Base-by-base conservation (phyloP, 2,797 vertebrate species). In the Lindbergichthys nudifrons region DNA sequence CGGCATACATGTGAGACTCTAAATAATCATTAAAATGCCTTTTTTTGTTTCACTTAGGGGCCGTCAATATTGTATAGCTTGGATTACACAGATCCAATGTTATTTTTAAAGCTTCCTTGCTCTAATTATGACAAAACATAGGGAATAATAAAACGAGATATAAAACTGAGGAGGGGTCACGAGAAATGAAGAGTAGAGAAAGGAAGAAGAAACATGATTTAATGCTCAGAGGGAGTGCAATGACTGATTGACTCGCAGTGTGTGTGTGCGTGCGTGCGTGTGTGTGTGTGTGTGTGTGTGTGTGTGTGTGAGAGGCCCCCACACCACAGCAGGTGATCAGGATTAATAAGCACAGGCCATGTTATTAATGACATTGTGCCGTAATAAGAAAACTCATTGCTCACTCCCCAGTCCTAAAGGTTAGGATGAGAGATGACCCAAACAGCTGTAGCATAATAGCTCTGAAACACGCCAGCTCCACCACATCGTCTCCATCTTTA, bases 351-450 rank as follows among this genome's bases (percentile, higher is more conserved):
- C 79, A 70, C 69, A 75, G 87, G 79, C 87, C 60, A 15, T 63
- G 85, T 91, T 93, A 94, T 93, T 93, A 92, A 93, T 93, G 91
- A 77, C 60, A n/a, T 82, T 77, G 81, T 82, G 85, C 81, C 84
- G 82, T 88, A 91, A 92, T 91, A 87, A 88, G 88, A 92, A 82
- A 90, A 90, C 81, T 86, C 76, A 92, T 94, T 93, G 89, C 90
- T 95, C 92, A 91, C 82, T 74, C 73, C 46, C 63, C 54, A 70
- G 89, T 85, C 75, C 80, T 77, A 93, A 94, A 95, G 93, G 93
- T 93, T 91, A 87, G 81, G 73, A 83, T 89, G 92, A 94, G 87
- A 87, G 92, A 95, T 88, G 84, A 78, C 82, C 86, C 68, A 87
- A 91, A 87, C 75, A 88, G 86, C 87, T 81, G 83, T 54, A 64